A percentile compares a stretch with the other conserved stretches of the same genome.
Evolutionary conservation across 2,113 vertebrate genomes (phyloP).

Genomic region (Pongo pygmaeus): DNA sequence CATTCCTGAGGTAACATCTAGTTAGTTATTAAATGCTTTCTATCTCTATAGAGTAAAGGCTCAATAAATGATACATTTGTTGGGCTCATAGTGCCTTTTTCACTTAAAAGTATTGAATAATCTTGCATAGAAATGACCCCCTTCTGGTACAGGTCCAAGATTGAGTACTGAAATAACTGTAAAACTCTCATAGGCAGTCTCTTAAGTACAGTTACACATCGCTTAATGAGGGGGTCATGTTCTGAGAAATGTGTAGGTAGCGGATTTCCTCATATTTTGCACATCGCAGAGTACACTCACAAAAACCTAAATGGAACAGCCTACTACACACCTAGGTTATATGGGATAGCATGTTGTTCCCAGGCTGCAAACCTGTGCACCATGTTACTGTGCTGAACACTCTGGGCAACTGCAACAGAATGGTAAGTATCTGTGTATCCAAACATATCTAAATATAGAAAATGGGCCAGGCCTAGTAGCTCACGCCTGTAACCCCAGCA

Average conservation of each 20-base stretch:
- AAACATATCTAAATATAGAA: not conserved
- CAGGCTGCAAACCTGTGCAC: not conserved
- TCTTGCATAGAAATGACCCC: not conserved
- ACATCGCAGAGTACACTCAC: not conserved
- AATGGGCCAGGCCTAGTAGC: not conserved
- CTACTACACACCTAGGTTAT: not conserved
- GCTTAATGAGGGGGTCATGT: not conserved
- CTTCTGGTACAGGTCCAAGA: not conserved
- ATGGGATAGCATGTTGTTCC: not conserved
- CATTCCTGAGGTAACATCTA: not conserved
- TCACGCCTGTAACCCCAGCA: not conserved
- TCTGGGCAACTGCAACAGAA: not conserved
- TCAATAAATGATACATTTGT: not conserved
- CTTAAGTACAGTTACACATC: not conserved
- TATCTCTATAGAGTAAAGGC: not conserved
- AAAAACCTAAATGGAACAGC: not conserved
- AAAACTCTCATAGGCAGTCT: not conserved
- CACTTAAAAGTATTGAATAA: not conserved
- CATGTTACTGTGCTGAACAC: not conserved
- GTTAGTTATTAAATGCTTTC: slow-evolving; percentile 7
- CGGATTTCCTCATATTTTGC: too few relatives aligned
- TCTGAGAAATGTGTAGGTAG: not conserved
- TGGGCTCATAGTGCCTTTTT: not conserved
- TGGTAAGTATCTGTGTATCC: not conserved
- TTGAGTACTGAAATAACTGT: not conserved